Evolutionary conservation across 2,113 vertebrate genomes (phyloP), one percentile per base, ranked within the genome.

Genomic region (Abramis brama): DNA sequence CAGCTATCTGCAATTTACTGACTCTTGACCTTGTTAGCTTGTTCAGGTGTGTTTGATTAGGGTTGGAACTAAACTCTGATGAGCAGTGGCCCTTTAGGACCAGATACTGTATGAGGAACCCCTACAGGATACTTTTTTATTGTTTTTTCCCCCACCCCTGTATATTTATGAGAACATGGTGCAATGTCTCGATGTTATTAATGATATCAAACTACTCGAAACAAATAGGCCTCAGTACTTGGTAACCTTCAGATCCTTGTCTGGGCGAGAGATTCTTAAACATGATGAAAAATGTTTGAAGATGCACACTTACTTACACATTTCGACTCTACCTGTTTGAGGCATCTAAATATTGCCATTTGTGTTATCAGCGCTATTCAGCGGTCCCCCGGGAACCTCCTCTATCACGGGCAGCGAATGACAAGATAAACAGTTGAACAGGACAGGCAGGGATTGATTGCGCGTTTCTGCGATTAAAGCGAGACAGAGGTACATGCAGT

Each of bases 341-440:
- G 39, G 79, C 55, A 86, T 86, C 68, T 81, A 73, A 81, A 45
- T 60, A 74, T 71, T 55, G 85, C 64, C 85, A 81, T 81, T 80
- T 79, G 62, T 70, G 76, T 77, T 66, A 66, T 85, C 75, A 85
- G 76, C 30, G 52, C 36, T 73, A 47, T 73, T 80, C 76, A 71
- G 52, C 47, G 12, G n/a, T 43, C 86, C 71, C 81, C 25, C 5
- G 86, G 86, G 71, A 66, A 57, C 55, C 27, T 64, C 33, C 52
- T 87, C 73, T 81, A 86, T 86, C 86, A 83, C 39, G 59, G 23
- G 23, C 60, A 13, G 43, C 7, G 57, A 64, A 47, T 66, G 59
- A 78, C 47, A 55, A 84, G 87, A 82, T 88, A 88, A 88, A 88
- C 78, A 85, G 57, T 66, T n/a, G 43, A n/a, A 52, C 45, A 27